Conservation (phyloP, 1,140 invertebrate species). For the Meteorus sp. region DNA sequence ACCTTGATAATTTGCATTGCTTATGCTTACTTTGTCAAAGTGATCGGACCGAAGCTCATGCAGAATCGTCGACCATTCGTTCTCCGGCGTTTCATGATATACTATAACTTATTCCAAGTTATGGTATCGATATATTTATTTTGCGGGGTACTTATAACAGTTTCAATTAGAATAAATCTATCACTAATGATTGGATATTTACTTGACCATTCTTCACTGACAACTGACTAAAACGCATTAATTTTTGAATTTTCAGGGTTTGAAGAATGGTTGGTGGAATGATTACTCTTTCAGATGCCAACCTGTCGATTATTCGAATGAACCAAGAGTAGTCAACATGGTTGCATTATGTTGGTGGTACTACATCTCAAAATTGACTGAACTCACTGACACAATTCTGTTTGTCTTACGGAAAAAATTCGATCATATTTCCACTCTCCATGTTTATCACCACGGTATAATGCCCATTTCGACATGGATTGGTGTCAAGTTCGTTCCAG, state of each 20-base stretch:
- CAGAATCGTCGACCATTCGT: constrained; percentile 85
- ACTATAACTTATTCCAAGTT: constrained; percentile 88
- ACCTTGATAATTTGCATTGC: constrained; percentile 76
- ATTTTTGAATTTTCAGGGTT: constrained; percentile 62
- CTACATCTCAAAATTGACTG: constrained; percentile 85
- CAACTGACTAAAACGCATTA: too few species aligned
- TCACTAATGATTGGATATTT: neutral
- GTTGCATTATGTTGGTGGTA: constrained; percentile 82
- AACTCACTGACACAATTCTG: constrained; percentile 87
- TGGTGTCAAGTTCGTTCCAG: constrained; percentile 88
- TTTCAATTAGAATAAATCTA: too few species aligned
- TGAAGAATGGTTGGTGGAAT: constrained; percentile 69
- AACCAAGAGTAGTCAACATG: constrained; percentile 78
- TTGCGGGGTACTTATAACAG: constrained; percentile 66
- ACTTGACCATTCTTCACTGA: too few species aligned
- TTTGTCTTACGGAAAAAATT: constrained; percentile 85
- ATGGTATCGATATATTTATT: constrained; percentile 83
- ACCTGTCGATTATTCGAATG: constrained; percentile 82
- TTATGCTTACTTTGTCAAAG: constrained; percentile 79
- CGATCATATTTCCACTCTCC: constrained; percentile 80
- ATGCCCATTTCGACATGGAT: constrained; percentile 94
- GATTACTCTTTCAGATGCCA: constrained; percentile 86
- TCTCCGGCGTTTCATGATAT: constrained; percentile 75
- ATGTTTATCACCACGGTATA: constrained; percentile 90
- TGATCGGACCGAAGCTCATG: constrained; percentile 84